These are phyloP conservation scores for Meteorus cinctellus DNA, from an alignment of 2,888 invertebrate genomes.

Conservation along the genomic window DNA sequence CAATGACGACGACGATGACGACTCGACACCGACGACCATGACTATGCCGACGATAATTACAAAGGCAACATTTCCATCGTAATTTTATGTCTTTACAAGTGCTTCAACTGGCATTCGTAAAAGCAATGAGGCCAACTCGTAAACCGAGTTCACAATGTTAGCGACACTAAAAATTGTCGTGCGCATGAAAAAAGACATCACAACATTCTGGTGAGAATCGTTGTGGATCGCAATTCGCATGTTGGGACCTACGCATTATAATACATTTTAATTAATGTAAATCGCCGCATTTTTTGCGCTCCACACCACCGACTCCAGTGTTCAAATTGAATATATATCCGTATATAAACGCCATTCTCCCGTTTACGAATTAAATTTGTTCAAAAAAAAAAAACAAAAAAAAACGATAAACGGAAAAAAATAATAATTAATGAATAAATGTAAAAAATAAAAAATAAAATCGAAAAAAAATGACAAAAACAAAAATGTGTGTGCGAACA, in stretches of 20 bases:
- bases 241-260: slow-evolving; percentile 64
- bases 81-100: not conserved
- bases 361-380: slow-evolving; percentile 47
- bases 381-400: slow-evolving; percentile 32
- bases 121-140: not conserved
- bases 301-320: slow-evolving; percentile 73
- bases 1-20: slow-evolving; percentile 20
- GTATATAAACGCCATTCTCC: slow-evolving; percentile 52
- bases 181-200: not conserved
- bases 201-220: slow-evolving; percentile 42
- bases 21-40: not conserved
- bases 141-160: not conserved
- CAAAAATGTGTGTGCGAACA: slow-evolving; percentile 37
- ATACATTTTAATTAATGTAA: slow-evolving; percentile 38
- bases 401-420: slow-evolving; percentile 25
- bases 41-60: not conserved
- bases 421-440: slow-evolving; percentile 17
- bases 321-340: slow-evolving; percentile 67
- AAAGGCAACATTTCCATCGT: not conserved
- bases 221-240: slow-evolving; percentile 59
- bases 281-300: slow-evolving; percentile 59
- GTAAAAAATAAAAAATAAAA: slow-evolving; percentile 32
- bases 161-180: slow-evolving; percentile 54
- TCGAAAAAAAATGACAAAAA: slow-evolving; percentile 13
- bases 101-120: not conserved